A percentile compares a stretch with the other conserved stretches of the same genome.
Conservation (phyloP, 2,113 vertebrate genomes). For the Elaphurus davidianus region DNA sequence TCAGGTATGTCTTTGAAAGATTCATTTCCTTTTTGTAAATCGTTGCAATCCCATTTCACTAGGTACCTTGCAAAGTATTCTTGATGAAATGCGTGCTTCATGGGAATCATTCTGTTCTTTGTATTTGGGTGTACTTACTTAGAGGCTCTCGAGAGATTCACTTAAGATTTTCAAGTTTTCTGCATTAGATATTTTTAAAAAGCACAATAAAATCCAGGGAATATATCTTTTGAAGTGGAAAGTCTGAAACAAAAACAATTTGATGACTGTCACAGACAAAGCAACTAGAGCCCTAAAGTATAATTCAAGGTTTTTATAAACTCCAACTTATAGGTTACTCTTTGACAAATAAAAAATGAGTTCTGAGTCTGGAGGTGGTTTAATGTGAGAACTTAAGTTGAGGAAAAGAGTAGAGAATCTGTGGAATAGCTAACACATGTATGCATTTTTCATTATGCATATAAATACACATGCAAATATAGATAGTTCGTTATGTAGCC, state of each 20-base stretch:
- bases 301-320: conserved; percentile 41
- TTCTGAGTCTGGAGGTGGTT: not conserved
- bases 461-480: not conserved
- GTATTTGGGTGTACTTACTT: not conserved
- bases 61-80: not conserved
- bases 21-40: not conserved
- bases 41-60: not conserved
- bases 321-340: not conserved
- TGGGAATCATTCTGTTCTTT: not conserved
- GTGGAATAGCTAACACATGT: not conserved
- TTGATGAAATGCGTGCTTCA: not conserved
- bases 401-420: not conserved
- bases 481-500: not conserved
- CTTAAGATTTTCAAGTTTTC: conserved; percentile 24
- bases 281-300: not conserved
- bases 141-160: conserved; percentile 11
- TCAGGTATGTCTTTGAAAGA: not conserved
- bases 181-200: conserved; percentile 25
- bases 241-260: conserved; percentile 41
- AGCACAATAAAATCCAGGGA: not conserved
- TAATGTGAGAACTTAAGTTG: not conserved
- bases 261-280: conserved; percentile 8
- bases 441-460: not conserved
- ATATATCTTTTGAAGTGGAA: conserved; percentile 6
- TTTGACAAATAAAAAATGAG: not conserved